These are phyloP conservation scores for Torymus aiolomorphi DNA, from an alignment of 2,888 invertebrate species.

Conservation along the genomic window DNA sequence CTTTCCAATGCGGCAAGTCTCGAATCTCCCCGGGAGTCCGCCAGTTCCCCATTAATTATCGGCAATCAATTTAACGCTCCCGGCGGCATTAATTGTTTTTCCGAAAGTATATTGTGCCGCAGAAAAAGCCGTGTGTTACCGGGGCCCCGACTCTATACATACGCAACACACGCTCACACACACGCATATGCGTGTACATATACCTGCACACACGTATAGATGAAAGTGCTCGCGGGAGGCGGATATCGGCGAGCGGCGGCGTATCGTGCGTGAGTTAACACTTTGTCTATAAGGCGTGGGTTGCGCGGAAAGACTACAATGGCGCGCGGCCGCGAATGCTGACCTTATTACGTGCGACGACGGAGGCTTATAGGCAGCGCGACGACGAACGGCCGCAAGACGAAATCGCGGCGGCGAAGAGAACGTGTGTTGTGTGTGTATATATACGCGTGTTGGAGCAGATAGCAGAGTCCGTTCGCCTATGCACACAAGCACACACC, in stretches of 20 bases:
- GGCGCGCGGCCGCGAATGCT: constrained; percentile 7
- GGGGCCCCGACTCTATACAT: too few relatives aligned
- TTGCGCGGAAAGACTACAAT: constrained; percentile 29
- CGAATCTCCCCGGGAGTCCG: not conserved
- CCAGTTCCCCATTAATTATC: constrained; percentile 26
- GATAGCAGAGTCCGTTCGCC: too few relatives aligned
- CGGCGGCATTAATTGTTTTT: constrained; percentile 42
- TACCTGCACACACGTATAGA: too few relatives aligned
- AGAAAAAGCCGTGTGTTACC: too few relatives aligned
- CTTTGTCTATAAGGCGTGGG: constrained; percentile 12
- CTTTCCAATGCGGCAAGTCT: not conserved
- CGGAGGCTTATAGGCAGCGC: too few relatives aligned
- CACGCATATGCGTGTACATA: too few relatives aligned
- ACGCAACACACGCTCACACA: too few relatives aligned
- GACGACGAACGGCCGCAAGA: too few relatives aligned
- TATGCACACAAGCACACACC: not conserved
- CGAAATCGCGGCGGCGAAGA: too few relatives aligned
- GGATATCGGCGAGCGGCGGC: not conserved
- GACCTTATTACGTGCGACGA: constrained; percentile 34
- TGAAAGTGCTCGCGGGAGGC: not conserved
- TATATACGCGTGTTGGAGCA: too few relatives aligned
- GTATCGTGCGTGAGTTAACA: constrained; percentile 29
- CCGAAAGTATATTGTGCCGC: not conserved
- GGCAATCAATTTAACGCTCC: not conserved
- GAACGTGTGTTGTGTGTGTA: not conserved